A percentile compares a stretch with the other conserved stretches of the same genome.
These are phyloP conservation scores for Phoebastria nigripes DNA, from an alignment of 2,797 vertebrate genomes.

Conservation along the genomic window DNA sequence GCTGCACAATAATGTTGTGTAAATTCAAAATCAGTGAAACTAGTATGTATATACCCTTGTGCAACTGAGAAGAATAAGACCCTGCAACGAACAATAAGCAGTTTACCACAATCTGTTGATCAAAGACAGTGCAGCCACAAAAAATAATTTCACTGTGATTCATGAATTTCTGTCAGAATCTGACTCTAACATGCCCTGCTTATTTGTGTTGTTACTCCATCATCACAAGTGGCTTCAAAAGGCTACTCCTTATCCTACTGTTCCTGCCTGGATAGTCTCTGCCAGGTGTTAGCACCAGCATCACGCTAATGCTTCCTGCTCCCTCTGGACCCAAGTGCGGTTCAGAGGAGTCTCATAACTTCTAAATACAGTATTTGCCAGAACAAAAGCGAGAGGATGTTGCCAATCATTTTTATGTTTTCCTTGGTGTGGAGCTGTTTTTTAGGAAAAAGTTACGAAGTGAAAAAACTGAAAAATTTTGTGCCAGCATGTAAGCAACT, in stretches of 20 bases:
- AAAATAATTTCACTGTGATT: background rate
- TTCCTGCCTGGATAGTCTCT: background rate
- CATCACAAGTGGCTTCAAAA: background rate
- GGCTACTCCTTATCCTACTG: background rate
- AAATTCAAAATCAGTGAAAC: background rate
- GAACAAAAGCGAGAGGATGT: background rate
- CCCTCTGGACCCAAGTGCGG: background rate
- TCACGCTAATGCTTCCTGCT: background rate
- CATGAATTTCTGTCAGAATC: background rate
- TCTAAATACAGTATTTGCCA: background rate
- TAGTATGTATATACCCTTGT: background rate
- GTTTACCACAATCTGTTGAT: background rate
- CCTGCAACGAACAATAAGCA: background rate
- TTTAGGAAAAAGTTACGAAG: background rate
- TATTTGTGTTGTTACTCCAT: background rate
- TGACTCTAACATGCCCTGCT: background rate
- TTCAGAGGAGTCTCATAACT: background rate
- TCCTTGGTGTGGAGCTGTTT: background rate
- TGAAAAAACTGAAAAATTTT: background rate
- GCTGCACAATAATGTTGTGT: background rate
- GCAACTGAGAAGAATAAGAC: background rate
- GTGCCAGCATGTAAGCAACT: background rate
- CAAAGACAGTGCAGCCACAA: background rate
- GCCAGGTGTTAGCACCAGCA: background rate
- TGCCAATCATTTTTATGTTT: background rate